A percentile compares a stretch with the other conserved stretches of the same genome.
These are phyloP conservation scores for Coregonus suidteri DNA, from an alignment of 2,797 vertebrate species.

Conservation along the genomic window DNA sequence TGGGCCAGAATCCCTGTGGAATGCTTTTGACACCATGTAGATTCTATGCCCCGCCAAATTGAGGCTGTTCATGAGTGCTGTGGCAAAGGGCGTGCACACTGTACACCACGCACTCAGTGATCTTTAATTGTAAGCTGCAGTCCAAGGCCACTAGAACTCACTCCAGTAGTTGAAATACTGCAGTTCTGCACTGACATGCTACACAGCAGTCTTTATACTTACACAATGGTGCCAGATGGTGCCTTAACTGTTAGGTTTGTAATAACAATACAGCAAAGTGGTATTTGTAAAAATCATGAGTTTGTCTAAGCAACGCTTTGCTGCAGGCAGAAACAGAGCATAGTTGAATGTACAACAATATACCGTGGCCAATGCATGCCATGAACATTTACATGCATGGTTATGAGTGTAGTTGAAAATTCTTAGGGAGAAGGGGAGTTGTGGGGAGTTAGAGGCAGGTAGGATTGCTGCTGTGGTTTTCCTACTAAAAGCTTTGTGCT, in stretches of 20 bases:
- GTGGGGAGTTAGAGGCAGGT: not conserved
- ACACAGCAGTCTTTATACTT: too few relatives aligned
- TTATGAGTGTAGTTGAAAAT: not conserved
- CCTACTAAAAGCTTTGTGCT: conserved; percentile 19
- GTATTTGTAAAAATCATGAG: not conserved
- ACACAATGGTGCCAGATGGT: too few relatives aligned
- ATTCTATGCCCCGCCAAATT: too few relatives aligned
- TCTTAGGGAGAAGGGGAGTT: too few relatives aligned
- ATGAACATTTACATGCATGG: not conserved
- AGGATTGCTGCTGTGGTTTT: not conserved
- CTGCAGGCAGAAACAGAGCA: conserved; percentile 15
- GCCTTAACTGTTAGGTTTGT: conserved; percentile 13
- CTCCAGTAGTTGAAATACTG: not conserved
- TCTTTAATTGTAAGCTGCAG: not conserved
- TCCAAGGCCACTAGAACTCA: not conserved
- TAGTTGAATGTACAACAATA: not conserved
- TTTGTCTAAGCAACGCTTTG: conserved; percentile 16
- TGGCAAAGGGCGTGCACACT: too few relatives aligned
- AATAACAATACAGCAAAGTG: not conserved
- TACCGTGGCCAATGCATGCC: conserved; percentile 14
- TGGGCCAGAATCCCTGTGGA: too few relatives aligned
- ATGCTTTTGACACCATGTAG: too few relatives aligned
- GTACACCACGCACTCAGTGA: not conserved
- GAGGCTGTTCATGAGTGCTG: too few relatives aligned
- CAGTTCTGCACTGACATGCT: conserved; percentile 11